phyloP scores from a whole-genome alignment of 1,140 invertebrate species.

The Zaprionus inermis region DNA sequence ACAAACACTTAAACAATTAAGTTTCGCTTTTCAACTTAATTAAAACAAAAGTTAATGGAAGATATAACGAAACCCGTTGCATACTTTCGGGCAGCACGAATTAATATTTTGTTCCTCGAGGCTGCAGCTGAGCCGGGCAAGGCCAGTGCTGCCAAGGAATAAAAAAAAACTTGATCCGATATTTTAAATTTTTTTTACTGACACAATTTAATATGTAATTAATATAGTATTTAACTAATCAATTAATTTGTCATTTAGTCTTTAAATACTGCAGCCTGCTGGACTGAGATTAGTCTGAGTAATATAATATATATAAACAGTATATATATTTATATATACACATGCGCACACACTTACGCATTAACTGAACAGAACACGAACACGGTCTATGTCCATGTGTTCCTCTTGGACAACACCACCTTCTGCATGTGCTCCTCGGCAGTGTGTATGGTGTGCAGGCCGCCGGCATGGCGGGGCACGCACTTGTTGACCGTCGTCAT shows the following conservation, averaged over 20 bases:
- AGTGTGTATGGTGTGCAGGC: conserved; percentile 89
- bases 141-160: no score
- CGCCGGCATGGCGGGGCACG: conserved; percentile 89
- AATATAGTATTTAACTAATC: not conserved
- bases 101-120: not conserved
- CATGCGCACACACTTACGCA: not conserved
- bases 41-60: conserved; percentile 1
- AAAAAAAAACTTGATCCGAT: no score
- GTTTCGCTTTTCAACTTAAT: conserved; percentile 1
- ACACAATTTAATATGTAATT: not conserved
- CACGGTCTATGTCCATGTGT: conserved; percentile 43
- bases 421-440: conserved; percentile 86
- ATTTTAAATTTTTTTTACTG: not conserved
- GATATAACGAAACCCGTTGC: not conserved
- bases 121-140: no score
- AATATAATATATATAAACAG: not conserved
- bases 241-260: not conserved
- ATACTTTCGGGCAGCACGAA: conserved; percentile 5
- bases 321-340: not conserved
- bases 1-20: conserved; percentile 22
- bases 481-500: conserved; percentile 85
- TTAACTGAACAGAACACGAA: not conserved
- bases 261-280: not conserved
- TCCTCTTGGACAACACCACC: conserved; percentile 65
- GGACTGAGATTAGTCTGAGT: not conserved